These are phyloP conservation scores for Idaea biselata DNA, from an alignment of 2,888 invertebrate genomes.

Conservation along the genomic window DNA sequence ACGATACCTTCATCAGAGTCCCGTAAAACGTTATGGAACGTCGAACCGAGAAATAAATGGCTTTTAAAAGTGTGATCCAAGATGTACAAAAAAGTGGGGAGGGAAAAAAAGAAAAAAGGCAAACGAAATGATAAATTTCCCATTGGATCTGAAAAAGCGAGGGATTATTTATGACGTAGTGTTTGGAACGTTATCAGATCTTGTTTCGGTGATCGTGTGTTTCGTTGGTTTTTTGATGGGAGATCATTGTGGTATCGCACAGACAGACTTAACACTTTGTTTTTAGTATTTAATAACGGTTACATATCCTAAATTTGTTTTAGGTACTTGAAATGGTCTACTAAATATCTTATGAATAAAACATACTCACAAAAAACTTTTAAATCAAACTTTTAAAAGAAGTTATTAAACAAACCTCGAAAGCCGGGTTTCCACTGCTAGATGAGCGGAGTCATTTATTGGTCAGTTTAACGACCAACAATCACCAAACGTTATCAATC, in stretches of 20 bases:
- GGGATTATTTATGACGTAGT: slow-evolving; percentile 73
- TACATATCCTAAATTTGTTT: no score
- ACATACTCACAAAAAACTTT: no score
- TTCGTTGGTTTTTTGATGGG: slow-evolving; percentile 50
- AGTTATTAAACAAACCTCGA: neutral
- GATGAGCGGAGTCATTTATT: neutral
- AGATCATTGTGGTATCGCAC: slow-evolving; percentile 33
- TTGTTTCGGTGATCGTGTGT: slow-evolving; percentile 53
- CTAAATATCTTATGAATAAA: no score
- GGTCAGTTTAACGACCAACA: neutral
- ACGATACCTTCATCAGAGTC: slow-evolving; percentile 71
- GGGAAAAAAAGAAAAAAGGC: slow-evolving; percentile 55
- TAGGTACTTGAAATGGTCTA: no score
- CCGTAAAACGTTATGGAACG: slow-evolving; percentile 62
- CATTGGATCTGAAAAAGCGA: slow-evolving; percentile 70
- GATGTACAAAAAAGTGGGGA: slow-evolving; percentile 69
- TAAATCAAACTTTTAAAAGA: no score
- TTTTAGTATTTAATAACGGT: neutral
- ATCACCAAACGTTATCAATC: neutral
- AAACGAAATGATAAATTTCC: slow-evolving; percentile 75
- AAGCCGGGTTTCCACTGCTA: no score
- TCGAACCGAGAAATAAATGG: slow-evolving; percentile 73
- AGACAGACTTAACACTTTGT: neutral
- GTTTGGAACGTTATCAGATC: slow-evolving; percentile 67
- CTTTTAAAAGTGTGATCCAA: slow-evolving; percentile 77